These are phyloP conservation scores for Pollimyrus isidori DNA, from an alignment of 2,113 vertebrate genomes.

Conservation along the genomic window DNA sequence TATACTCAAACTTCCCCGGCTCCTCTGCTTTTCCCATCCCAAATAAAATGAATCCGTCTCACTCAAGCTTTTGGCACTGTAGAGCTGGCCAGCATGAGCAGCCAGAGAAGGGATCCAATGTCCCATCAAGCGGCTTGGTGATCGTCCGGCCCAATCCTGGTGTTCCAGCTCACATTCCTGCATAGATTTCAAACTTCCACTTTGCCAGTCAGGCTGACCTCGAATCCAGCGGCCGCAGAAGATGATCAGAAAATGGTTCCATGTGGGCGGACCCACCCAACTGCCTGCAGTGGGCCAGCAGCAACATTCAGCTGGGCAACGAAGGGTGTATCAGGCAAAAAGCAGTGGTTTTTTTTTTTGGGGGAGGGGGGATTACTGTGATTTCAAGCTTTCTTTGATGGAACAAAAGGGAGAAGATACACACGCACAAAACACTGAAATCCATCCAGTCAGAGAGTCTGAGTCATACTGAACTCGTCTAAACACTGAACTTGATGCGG, in stretches of 20 bases:
- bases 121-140: not conserved
- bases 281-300: not conserved
- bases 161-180: slow-evolving; percentile 43
- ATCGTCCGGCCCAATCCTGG: not conserved
- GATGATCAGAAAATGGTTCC: not conserved
- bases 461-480: not conserved
- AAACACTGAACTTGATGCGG: not conserved
- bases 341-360: not conserved
- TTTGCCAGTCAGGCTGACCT: not conserved
- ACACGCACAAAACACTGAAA: not conserved
- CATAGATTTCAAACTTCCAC: slow-evolving; percentile 46
- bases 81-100: slow-evolving; percentile 12
- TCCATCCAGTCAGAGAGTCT: not conserved
- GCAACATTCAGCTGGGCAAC: not conserved
- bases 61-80: slow-evolving; percentile 18
- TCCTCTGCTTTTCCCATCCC: not conserved
- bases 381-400: not conserved
- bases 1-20: not conserved
- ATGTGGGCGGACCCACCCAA: not conserved
- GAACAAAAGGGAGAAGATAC: not conserved
- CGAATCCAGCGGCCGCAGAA: not conserved
- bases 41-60: not conserved
- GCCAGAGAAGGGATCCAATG: not conserved
- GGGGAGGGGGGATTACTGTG: not conserved
- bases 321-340: not conserved